Evolutionary conservation across 1,140 invertebrate genomes (phyloP), one percentile per base, ranked within the genome.

Genomic region (Drosophila quadrilineata): DNA sequence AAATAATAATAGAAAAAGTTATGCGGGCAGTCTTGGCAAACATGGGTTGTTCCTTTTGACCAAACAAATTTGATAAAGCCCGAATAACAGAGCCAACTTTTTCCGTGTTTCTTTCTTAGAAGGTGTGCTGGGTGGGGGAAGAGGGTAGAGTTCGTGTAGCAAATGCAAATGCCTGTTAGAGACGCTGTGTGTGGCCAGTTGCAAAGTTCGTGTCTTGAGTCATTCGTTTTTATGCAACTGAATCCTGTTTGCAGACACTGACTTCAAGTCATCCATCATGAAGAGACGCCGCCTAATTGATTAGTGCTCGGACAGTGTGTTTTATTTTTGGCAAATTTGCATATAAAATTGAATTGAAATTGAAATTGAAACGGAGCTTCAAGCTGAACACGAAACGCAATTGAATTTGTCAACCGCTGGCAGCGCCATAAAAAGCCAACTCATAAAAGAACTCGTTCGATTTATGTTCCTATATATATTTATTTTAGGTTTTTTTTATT

Each of bases 161-260:
- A 5, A 53, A 82, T 46, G 64, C 50, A 71, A 71, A 71, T 68
- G n/a, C n/a, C 12, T n/a, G 14, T 46, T 28, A 3, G 21, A 28
- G 24, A 21, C 43, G 26, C 41, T 62, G 75, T 77, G 73, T 72
- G 64, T 72, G 75, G 75, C 73, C 54, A 84, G 77, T n/a, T n/a
- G n/a, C n/a, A n/a, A n/a, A n/a, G n/a, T 82, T 84, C 64, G 77
- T 85, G 74, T 57, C 79, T 69, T 85, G 71, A 84, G 79, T 84
- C 77, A 85, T 59, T 82, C 58, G 58, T 53, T 59, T 59, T 48
- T 63, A 56, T 68, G 57, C 57, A 36, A 53, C 24, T 14, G 33
- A 72, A 72, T 82, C 57, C 76, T 75, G 62, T 68, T 75, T 38
- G 43, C 2, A 1, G 10, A 24, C 54, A 63, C 50, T n/a, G n/a